These are phyloP conservation scores for Dendrolimus kikuchii DNA, from an alignment of 1,140 invertebrate species.

Conservation along the genomic window DNA sequence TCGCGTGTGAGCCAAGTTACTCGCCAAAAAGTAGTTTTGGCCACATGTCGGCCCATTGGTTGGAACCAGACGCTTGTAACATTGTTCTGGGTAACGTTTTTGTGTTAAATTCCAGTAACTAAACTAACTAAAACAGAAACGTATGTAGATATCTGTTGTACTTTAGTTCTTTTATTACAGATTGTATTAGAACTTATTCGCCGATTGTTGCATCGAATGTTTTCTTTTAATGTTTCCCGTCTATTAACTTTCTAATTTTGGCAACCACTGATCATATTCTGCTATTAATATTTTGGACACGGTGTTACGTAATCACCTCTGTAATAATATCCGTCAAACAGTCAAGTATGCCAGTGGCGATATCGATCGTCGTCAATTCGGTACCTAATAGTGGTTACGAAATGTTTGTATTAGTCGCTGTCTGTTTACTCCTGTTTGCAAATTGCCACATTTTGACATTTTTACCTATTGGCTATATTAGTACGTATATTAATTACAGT, in stretches of 20 bases:
- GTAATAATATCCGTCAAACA: constrained; percentile 26
- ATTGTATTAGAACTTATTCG: too few relatives aligned
- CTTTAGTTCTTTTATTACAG: too few relatives aligned
- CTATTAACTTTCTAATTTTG: constrained; percentile 18
- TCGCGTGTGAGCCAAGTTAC: constrained; percentile 18
- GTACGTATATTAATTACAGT: constrained; percentile 25
- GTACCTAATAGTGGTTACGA: constrained; percentile 44
- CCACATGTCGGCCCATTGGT: constrained; percentile 17
- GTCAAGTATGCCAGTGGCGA: constrained; percentile 25
- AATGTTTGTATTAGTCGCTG: constrained; percentile 41
- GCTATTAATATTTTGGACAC: constrained; percentile 25
- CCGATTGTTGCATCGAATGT: too few relatives aligned
- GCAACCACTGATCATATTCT: constrained; percentile 20
- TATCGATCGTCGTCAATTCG: constrained; percentile 26
- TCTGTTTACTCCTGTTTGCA: constrained; percentile 28
- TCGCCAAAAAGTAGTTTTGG: constrained; percentile 15
- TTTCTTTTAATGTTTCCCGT: constrained; percentile 10
- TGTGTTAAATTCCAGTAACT: too few relatives aligned
- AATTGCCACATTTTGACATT: constrained; percentile 45
- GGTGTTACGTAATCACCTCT: constrained; percentile 39
- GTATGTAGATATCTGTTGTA: too few relatives aligned
- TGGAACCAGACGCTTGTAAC: constrained; percentile 10
- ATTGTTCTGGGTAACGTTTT: constrained; percentile 11
- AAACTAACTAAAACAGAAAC: too few relatives aligned
- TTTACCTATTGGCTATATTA: constrained; percentile 42